Evolutionary conservation across 1,140 invertebrate species (phyloP).

Genomic region (Lamellibrachia luymesi): DNA sequence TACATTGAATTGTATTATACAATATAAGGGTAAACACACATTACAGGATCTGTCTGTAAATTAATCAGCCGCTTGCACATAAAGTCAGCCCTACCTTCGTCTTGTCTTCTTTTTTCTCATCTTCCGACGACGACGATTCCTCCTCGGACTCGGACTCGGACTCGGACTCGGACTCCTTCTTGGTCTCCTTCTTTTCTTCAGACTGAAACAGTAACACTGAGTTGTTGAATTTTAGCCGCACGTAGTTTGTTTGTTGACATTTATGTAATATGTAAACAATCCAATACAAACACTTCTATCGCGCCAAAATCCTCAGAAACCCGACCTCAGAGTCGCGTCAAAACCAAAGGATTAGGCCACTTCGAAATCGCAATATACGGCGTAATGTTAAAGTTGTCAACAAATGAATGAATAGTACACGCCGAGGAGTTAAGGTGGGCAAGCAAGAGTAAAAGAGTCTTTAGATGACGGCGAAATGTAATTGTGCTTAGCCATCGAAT

Average conservation of each 20-base stretch:
- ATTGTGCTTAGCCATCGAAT: no score
- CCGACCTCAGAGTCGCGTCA: no score
- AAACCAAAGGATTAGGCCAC: no score
- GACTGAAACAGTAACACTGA: not conserved
- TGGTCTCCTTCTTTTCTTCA: not conserved
- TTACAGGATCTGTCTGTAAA: not conserved
- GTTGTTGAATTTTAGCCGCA: not conserved
- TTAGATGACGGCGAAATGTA: no score
- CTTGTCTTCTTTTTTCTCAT: conserved; percentile 11
- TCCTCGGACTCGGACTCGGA: not conserved
- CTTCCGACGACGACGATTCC: not conserved
- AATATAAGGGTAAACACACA: not conserved
- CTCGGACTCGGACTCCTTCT: not conserved
- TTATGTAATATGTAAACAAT: no score
- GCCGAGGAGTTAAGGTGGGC: no score
- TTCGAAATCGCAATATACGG: no score
- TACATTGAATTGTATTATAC: not conserved
- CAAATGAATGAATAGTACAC: no score
- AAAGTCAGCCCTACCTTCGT: not conserved
- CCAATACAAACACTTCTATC: no score
- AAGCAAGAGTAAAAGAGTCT: no score
- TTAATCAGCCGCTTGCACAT: not conserved
- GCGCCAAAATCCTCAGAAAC: no score
- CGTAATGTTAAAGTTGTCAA: no score
- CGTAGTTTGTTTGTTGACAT: not conserved